Evolutionary conservation across 2,888 invertebrate genomes (phyloP).

Genomic region (Diadromus collaris): DNA sequence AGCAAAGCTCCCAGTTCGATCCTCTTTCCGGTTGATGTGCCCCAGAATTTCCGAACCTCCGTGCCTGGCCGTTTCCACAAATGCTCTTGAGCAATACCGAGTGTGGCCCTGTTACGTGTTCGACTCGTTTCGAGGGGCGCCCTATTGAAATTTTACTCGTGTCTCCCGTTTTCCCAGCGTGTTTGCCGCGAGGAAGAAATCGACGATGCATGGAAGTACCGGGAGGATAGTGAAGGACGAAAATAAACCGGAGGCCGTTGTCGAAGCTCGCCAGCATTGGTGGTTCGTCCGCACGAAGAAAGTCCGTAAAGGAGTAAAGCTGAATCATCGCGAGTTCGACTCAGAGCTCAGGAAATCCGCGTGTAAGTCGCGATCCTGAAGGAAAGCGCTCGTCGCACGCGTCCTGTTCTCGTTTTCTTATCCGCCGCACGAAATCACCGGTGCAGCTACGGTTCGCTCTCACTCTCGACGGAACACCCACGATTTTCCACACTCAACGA

Average conservation of each 20-base stretch:
- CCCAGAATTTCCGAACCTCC: slow-evolving; percentile 16
- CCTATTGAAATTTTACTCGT: slow-evolving; percentile 57
- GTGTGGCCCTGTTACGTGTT: background rate
- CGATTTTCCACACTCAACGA: slow-evolving; percentile 71
- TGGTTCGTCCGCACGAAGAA: background rate
- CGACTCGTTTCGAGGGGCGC: slow-evolving; percentile 24
- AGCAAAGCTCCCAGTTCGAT: background rate
- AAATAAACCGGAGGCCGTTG: background rate
- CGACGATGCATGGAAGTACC: background rate
- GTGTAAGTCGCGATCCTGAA: slow-evolving; percentile 38
- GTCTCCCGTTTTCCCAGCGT: slow-evolving; percentile 19
- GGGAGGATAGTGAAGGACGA: background rate
- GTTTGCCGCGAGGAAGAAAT: slow-evolving; percentile 25
- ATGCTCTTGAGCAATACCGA: slow-evolving; percentile 1
- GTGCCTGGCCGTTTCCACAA: slow-evolving; percentile 34
- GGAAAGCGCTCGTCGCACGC: slow-evolving; percentile 18
- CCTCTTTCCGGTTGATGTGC: background rate
- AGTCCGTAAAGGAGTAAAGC: background rate
- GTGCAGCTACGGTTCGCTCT: slow-evolving; percentile 27
- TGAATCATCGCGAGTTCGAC: slow-evolving; percentile 20
- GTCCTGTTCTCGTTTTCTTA: slow-evolving; percentile 40
- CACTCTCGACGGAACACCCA: slow-evolving; percentile 68
- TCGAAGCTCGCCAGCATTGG: background rate
- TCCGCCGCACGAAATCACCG: slow-evolving; percentile 15
- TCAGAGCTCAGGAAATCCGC: slow-evolving; percentile 56